Evolutionary conservation across 2,888 invertebrate genomes (phyloP).

Genomic region (Eupithecia insigniata): DNA sequence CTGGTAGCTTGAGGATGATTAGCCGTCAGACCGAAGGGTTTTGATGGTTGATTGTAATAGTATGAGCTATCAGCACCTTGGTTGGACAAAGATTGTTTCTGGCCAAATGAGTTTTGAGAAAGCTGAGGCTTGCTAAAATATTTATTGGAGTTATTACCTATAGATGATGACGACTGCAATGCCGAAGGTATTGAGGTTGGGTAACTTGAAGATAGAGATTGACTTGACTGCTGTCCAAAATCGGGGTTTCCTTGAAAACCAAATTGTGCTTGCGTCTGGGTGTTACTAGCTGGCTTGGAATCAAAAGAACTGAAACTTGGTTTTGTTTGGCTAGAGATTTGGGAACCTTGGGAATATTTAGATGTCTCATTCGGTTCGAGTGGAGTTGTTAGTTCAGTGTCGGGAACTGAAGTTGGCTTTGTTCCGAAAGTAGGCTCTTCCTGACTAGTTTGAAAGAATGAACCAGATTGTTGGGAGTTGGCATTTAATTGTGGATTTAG

Average conservation of each 20-base stretch:
- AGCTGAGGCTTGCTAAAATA: neutral
- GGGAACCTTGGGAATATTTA: constrained; percentile 28
- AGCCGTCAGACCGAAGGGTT: constrained; percentile 55
- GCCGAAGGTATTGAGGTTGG: constrained; percentile 24
- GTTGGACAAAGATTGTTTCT: constrained; percentile 45
- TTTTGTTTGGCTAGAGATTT: constrained; percentile 28
- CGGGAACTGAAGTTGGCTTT: constrained; percentile 47
- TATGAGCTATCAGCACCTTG: constrained; percentile 61
- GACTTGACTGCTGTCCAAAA: constrained; percentile 30
- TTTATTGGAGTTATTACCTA: neutral
- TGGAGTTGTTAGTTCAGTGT: constrained; percentile 61
- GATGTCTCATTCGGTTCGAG: constrained; percentile 50
- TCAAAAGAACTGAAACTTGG: constrained; percentile 22
- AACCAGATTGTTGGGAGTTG: constrained; percentile 20
- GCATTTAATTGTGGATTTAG: constrained; percentile 23
- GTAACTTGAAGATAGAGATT: constrained; percentile 23
- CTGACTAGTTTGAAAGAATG: constrained; percentile 15
- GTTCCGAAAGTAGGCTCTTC: constrained; percentile 8
- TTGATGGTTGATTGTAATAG: constrained; percentile 65
- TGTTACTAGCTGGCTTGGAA: constrained; percentile 21
- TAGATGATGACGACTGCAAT: constrained; percentile 9
- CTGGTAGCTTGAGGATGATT: constrained; percentile 45
- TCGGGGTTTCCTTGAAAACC: constrained; percentile 26
- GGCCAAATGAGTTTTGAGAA: constrained; percentile 12
- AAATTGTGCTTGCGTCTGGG: constrained; percentile 24